Evolutionary conservation across 1,140 invertebrate genomes (phyloP), one percentile per base, ranked within the genome.

Genomic region (Nomia melanderi): DNA sequence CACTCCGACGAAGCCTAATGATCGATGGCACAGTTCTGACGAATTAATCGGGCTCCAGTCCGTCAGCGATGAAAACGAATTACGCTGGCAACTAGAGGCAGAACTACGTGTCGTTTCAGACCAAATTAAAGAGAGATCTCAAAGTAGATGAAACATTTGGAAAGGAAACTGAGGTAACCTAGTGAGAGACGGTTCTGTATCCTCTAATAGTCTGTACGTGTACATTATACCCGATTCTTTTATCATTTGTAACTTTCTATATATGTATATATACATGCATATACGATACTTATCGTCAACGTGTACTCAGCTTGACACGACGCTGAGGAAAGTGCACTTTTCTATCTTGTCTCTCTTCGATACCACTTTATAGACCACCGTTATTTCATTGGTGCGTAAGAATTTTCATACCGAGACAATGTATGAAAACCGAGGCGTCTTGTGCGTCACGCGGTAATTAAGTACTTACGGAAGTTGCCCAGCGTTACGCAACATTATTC

Each of bases 1-100:
- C 86, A 91, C 53, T 85, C 87, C 77, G 89, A 90, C 73, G 89
- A 90, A 79, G 90, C 90, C 87, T 91, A 90, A 91, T 66, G 50
- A 50, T 53, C 67, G 39, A 53, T 29, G 41, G 41, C 2, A 39
- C 36, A 39, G 36, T 2, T 12, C 41, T 5, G 41, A 17, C 41
- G 2, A 14, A 20, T 44, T 17, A 4, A 44, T 44, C 41, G 14
- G 41, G 20, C 20, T 17, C 3, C 12, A 44, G 20, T 17, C 12
- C 3, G 54, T 76, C 41, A 23, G 12, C 56, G 44, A 50, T 62
- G 57, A 78, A 72, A 78, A 59, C 60, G 57, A 23, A 70, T 54
- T 27, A 44, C 41, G 14, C 17, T 60, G 11, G 36, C 11, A 33
- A 20, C 20, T 17, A 20, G 41, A 44, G 41, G 17, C 4, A 25